Evolutionary conservation across 2,113 vertebrate genomes (phyloP).

Genomic region (Diadophis punctatus): DNA sequence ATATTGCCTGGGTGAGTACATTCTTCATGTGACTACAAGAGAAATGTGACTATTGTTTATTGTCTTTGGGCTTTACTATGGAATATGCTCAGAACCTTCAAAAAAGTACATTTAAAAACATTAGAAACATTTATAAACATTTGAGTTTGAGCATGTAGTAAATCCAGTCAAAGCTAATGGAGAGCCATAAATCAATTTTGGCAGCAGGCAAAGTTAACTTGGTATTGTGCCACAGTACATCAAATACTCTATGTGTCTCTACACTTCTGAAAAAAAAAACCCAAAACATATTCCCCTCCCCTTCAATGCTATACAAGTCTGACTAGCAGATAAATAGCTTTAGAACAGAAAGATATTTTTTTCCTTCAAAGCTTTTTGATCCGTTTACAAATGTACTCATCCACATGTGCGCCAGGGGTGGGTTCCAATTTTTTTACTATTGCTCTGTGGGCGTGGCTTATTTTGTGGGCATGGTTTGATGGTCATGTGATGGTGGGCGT

Average conservation of each 20-base stretch:
- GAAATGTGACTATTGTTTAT: neutral
- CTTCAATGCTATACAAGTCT: neutral
- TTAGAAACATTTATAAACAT: neutral
- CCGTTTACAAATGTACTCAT: neutral
- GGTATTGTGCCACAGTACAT: neutral
- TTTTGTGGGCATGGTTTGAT: too few species aligned
- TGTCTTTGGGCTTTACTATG: neutral
- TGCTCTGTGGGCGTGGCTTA: too few species aligned
- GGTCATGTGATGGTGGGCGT: too few species aligned
- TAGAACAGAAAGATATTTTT: neutral
- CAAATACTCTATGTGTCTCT: neutral
- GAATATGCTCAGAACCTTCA: neutral
- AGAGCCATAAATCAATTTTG: slow-evolving; percentile 8
- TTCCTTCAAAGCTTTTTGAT: neutral
- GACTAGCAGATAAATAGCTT: slow-evolving; percentile 19
- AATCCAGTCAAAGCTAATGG: neutral
- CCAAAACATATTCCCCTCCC: neutral
- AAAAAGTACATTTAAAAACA: neutral
- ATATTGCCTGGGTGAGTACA: neutral
- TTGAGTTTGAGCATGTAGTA: neutral
- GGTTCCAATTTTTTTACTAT: too few species aligned
- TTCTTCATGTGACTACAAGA: neutral
- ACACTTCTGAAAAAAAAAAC: slow-evolving; percentile 8
- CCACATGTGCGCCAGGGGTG: neutral
- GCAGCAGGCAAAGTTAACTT: neutral